Conservation (phyloP, 2,113 vertebrate species). For the Oncorhynchus mykiss region DNA sequence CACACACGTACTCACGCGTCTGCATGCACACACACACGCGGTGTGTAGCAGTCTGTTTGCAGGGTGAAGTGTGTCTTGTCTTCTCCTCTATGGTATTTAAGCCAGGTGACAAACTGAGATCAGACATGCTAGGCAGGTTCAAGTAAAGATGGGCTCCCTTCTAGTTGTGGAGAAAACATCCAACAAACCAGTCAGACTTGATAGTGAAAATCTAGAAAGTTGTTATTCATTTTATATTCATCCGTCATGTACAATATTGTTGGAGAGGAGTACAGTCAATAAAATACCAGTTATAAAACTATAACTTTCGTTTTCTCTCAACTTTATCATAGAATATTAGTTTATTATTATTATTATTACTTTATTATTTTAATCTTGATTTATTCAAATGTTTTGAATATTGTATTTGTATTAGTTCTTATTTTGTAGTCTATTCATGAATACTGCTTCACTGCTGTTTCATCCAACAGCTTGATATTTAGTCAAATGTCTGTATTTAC, state of each 20-base stretch:
- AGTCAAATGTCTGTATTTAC: background rate
- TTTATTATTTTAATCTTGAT: background rate
- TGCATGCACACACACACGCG: conserved; percentile 22
- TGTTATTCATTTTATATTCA: no score
- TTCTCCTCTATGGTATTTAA: background rate
- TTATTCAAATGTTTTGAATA: background rate
- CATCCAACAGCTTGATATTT: background rate
- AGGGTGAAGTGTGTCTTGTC: background rate
- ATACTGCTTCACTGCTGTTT: background rate
- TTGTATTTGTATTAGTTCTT: background rate
- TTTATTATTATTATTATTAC: background rate
- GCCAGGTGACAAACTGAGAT: background rate
- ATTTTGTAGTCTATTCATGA: background rate
- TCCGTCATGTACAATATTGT: background rate
- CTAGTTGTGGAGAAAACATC: background rate
- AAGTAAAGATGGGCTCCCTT: background rate
- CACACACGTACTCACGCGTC: conserved; percentile 23
- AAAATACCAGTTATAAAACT: background rate
- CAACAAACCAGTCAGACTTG: background rate
- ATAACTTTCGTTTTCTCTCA: background rate
- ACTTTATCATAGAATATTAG: background rate
- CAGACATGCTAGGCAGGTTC: background rate
- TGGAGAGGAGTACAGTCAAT: background rate
- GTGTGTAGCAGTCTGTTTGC: background rate
- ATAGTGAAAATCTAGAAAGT: background rate